phyloP scores from a whole-genome alignment of 2,113 vertebrate species.

The Lepus timidus region DNA sequence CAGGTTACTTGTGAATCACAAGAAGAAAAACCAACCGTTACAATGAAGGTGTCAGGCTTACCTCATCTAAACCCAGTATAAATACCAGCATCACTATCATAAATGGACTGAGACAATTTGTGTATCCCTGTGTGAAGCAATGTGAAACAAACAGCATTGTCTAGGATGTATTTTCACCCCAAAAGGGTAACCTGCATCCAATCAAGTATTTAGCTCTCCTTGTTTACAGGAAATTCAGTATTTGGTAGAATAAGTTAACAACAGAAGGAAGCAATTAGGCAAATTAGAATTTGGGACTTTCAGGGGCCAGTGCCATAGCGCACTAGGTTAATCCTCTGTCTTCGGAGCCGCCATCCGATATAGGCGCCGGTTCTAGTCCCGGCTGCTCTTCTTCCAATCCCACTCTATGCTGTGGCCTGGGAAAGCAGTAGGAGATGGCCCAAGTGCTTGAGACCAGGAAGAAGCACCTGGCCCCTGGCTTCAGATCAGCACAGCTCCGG shows the following conservation, averaged over 20 bases:
- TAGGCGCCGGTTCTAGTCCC: no score
- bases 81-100: not conserved
- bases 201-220: not conserved
- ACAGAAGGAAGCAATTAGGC: not conserved
- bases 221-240: not conserved
- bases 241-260: not conserved
- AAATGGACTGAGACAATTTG: not conserved
- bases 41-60: not conserved
- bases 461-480: no score
- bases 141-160: not conserved
- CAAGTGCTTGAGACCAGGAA: no score
- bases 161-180: not conserved
- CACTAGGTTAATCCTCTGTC: no score
- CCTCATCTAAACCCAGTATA: not conserved
- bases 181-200: constrained; percentile 21
- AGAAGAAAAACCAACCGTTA: not conserved
- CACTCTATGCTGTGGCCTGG: no score
- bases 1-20: constrained; percentile 30
- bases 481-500: no score
- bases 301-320: no score
- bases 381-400: no score
- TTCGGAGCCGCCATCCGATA: no score
- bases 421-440: no score
- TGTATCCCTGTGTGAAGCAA: not conserved
- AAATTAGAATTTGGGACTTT: not conserved